A percentile compares a stretch with the other conserved stretches of the same genome.
Evolutionary conservation across 2,888 invertebrate species (phyloP).

Genomic region (Sclerodermus sp.): DNA sequence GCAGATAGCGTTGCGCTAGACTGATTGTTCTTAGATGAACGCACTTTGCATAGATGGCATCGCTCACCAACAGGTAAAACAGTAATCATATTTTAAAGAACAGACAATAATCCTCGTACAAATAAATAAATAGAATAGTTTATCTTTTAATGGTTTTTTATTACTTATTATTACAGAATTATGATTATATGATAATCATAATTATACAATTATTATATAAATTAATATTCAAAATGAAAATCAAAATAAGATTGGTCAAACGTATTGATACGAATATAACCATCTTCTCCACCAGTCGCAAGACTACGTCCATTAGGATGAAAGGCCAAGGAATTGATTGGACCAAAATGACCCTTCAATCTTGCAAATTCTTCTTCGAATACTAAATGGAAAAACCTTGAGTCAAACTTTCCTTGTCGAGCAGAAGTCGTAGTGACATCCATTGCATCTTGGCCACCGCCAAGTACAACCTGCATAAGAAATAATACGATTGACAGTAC

Average conservation of each 20-base stretch:
- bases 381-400: constrained; percentile 72
- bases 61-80: too few relatives aligned
- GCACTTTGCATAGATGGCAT: too few relatives aligned
- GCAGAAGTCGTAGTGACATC: constrained; percentile 95
- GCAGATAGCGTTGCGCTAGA: too few relatives aligned
- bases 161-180: too few relatives aligned
- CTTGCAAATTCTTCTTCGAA: constrained; percentile 78
- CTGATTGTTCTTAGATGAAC: too few relatives aligned
- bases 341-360: constrained; percentile 99
- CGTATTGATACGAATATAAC: constrained; percentile 92
- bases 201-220: not conserved
- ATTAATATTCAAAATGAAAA: constrained; percentile 85
- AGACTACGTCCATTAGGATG: constrained; percentile 97
- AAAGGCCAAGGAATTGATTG: constrained; percentile 97
- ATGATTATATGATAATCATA: not conserved
- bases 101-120: too few relatives aligned
- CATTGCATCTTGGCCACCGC: constrained; percentile 99
- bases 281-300: constrained; percentile 98
- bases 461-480: constrained; percentile 74
- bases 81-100: too few relatives aligned
- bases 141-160: too few relatives aligned
- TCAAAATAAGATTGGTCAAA: constrained; percentile 97
- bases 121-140: too few relatives aligned
- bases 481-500: too few relatives aligned
- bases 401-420: constrained; percentile 95